Conservation (phyloP, 2,113 vertebrate genomes). For the Grus americana region DNA sequence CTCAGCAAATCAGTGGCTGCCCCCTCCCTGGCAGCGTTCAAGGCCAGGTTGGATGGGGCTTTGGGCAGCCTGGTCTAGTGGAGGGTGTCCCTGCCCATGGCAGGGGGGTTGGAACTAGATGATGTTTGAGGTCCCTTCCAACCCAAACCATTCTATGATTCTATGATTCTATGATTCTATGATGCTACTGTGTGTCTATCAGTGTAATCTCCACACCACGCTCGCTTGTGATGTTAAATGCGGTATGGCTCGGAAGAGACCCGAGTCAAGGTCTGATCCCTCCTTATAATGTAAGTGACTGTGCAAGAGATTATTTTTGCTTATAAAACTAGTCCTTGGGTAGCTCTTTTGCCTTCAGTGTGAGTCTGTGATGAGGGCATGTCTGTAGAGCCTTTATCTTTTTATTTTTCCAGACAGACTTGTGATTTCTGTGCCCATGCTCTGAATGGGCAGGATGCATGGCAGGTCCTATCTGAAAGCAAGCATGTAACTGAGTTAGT, state of each 20-base stretch:
- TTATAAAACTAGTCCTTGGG: background rate
- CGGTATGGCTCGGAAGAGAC: fast-evolving
- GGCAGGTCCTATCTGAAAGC: background rate
- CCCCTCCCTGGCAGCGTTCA: too few species aligned
- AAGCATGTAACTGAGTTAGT: background rate
- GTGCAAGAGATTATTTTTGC: background rate
- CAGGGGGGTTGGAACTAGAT: too few species aligned
- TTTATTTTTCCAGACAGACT: background rate
- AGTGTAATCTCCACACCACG: background rate
- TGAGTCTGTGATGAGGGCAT: background rate
- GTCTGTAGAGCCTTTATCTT: background rate
- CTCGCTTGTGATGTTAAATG: fast-evolving
- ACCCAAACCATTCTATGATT: too few species aligned
- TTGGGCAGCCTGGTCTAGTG: too few species aligned
- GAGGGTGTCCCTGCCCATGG: too few species aligned
- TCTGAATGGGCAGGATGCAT: background rate
- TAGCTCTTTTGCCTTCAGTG: background rate
- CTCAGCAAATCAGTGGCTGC: too few species aligned
- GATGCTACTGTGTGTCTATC: background rate
- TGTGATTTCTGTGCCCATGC: background rate
- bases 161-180: too few species aligned
- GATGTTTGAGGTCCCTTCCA: too few species aligned
- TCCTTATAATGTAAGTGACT: background rate
- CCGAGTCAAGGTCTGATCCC: background rate
- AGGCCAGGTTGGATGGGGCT: too few species aligned